Evolutionary conservation across 2,888 invertebrate species (phyloP), one percentile per base, ranked within the genome.

Genomic region (Marasmarcha lunaedactyla): DNA sequence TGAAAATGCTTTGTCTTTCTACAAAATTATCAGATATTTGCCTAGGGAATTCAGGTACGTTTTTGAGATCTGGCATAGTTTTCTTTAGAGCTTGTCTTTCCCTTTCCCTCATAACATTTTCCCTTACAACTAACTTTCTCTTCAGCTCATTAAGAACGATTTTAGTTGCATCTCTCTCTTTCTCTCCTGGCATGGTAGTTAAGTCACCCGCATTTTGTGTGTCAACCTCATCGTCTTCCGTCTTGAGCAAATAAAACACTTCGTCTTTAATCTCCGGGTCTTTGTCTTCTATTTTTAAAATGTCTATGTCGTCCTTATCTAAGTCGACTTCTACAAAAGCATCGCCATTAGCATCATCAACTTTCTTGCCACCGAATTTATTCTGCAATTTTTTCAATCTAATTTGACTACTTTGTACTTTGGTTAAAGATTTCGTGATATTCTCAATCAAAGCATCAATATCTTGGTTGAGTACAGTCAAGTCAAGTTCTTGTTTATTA

Each of bases 21-120:
- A 52, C 65, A 1, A 72, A 73, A 11, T 71, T 69, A 1, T 62
- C 50, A 33, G 62, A 48, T 6, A 81, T 83, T 42, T 84, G 84
- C 33, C 81, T 61, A 0, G 83, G 81, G 34, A 84, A 84, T 36
- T 84, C 81, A 0, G 84, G 84, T 9, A 77, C 40, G 1, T 54
- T 52, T 47, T 71, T 71, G 1, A 73, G 41, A 9, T 73, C 67
- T 0, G 84, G 84, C 84, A 84, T 84, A 0, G 83, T 81, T 57
- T 79, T 83, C 1, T 56, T 67, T 10, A 84, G 48, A 9, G 84
- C 84, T 48, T 72, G 77, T 15, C 78, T 69, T 45, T 84, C 84
- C 42, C 84, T 62, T 44, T 79, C 83, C 1, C 83, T 57, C 84
- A 84, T 84, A 1, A 73, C 42, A 38, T 84, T 84, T 38, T 84